A percentile compares a stretch with the other conserved stretches of the same genome.
phyloP scores from a whole-genome alignment of 2,797 vertebrate genomes.

The Chrysocyon brachyurus region DNA sequence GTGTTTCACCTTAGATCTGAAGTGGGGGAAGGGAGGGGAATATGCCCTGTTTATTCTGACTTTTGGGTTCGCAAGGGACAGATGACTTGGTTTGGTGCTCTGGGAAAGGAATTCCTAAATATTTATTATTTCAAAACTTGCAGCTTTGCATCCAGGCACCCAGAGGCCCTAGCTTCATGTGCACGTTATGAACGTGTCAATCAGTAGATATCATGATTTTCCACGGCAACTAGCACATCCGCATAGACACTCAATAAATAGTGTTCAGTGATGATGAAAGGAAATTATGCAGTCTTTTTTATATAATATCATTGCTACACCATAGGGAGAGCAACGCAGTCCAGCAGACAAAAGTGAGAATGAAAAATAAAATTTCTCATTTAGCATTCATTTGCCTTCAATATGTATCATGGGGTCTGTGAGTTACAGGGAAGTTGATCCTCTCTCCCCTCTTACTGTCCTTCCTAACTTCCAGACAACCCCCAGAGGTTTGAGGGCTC shows the following conservation, averaged over 20 bases:
- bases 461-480: conserved; percentile 9
- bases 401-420: not conserved
- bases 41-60: not conserved
- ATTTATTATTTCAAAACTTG: conserved; percentile 32
- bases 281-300: conserved; percentile 29
- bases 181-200: not conserved
- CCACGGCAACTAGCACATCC: not conserved
- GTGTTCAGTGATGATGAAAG: not conserved
- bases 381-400: conserved; percentile 67
- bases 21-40: not conserved
- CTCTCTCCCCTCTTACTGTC: not conserved
- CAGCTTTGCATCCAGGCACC: not conserved
- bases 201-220: conserved; percentile 35
- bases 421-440: not conserved
- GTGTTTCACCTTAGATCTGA: conserved; percentile 49
- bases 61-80: conserved; percentile 20
- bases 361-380: conserved; percentile 64
- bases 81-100: not conserved
- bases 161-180: not conserved
- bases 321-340: not conserved
- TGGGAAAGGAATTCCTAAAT: conserved; percentile 50
- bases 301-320: not conserved
- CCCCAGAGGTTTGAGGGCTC: not conserved
- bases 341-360: conserved; percentile 45
- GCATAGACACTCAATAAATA: conserved; percentile 13